A percentile compares a stretch with the other conserved stretches of the same genome.
Evolutionary conservation across 2,797 vertebrate species (phyloP).

Genomic region (Liparis tanakae): DNA sequence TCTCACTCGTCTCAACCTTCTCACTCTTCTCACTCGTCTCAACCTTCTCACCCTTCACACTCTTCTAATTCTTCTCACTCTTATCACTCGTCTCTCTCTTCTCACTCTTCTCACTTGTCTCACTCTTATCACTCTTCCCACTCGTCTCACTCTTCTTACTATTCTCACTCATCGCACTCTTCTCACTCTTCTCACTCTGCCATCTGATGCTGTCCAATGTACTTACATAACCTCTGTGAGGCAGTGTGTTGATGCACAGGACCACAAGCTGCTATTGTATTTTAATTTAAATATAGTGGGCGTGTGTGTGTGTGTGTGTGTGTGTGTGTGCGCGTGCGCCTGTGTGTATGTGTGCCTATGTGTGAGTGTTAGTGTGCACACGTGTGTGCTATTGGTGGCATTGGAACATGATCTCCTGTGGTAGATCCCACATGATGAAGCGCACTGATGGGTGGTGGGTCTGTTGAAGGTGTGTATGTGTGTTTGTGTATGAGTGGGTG

Average conservation of each 20-base stretch:
- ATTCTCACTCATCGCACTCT: not conserved
- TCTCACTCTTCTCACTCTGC: constrained; percentile 9
- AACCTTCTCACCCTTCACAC: not conserved
- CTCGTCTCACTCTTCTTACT: too few relatives aligned
- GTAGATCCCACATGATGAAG: not conserved
- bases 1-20: too few relatives aligned
- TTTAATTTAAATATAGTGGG: constrained; percentile 8
- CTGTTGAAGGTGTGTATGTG: not conserved
- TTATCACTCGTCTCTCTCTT: too few relatives aligned
- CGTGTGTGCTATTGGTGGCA: not conserved
- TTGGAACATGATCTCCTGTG: not conserved
- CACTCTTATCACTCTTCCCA: too few relatives aligned
- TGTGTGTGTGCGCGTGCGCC: not conserved
- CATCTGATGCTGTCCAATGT: constrained; percentile 38
- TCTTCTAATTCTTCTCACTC: constrained; percentile 2
- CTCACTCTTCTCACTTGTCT: too few relatives aligned
- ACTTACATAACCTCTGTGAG: constrained; percentile 31
- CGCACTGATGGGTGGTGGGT: not conserved
- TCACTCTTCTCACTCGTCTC: too few relatives aligned
- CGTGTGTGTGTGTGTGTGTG: constrained; percentile 16
- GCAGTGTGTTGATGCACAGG: not conserved
- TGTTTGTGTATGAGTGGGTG: not conserved
- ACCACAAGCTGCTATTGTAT: not conserved
- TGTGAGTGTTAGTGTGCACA: not conserved
- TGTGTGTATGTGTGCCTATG: constrained; percentile 25